Conservation (phyloP, 1,140 invertebrate species). For the Fopius arisanus region DNA sequence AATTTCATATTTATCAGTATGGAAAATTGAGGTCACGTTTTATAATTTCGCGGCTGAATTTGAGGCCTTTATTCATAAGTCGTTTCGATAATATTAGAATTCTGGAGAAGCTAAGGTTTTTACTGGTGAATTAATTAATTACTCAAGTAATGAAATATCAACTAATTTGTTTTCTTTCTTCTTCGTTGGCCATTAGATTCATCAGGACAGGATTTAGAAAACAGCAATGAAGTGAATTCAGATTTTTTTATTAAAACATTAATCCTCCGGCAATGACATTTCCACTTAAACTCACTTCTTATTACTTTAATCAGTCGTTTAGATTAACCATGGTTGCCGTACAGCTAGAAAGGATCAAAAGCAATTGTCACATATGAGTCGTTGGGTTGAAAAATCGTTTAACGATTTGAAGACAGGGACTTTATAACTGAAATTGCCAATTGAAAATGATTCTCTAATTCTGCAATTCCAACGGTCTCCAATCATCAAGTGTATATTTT, state of each 20-base stretch:
- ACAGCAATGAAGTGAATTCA: background rate
- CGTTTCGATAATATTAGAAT: background rate
- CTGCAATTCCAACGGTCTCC: no score
- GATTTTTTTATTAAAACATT: background rate
- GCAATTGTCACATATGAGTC: background rate
- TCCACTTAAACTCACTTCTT: no score
- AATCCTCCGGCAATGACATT: background rate
- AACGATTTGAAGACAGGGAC: no score
- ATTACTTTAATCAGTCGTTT: background rate
- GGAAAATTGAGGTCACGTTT: background rate
- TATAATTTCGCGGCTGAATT: constrained; percentile 38
- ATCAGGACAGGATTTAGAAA: background rate
- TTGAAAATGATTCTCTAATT: no score
- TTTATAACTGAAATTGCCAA: no score
- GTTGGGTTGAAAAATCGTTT: background rate
- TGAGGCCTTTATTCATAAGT: constrained; percentile 13
- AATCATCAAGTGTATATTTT: no score
- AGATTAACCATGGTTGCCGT: background rate
- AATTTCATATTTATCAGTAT: background rate
- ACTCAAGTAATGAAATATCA: no score
- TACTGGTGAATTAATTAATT: background rate
- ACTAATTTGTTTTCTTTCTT: background rate
- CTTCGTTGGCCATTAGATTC: no score
- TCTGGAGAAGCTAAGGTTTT: background rate
- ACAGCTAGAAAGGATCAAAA: background rate